These are phyloP conservation scores for Dryobota labecula DNA, from an alignment of 2,888 invertebrate species.

Conservation along the genomic window DNA sequence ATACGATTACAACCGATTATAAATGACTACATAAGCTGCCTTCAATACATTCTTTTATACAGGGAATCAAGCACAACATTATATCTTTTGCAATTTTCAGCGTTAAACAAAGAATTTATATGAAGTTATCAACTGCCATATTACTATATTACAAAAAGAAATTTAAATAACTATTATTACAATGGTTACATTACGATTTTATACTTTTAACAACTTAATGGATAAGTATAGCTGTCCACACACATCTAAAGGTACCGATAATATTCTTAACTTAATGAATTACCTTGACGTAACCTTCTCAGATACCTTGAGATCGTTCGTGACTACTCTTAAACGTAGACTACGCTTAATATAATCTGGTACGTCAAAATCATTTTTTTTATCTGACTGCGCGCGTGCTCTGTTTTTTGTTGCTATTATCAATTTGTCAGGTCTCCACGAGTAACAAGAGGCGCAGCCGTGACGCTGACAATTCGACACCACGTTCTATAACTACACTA, in stretches of 20 bases:
- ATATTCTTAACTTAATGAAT: slow-evolving; percentile 7
- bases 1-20: slow-evolving; percentile 16
- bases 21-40: slow-evolving; percentile 14
- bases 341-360: slow-evolving; percentile 8
- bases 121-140: not conserved
- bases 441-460: slow-evolving; percentile 6
- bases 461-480: slow-evolving; percentile 9
- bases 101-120: not conserved
- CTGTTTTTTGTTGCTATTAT: slow-evolving; percentile 42
- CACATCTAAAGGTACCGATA: slow-evolving; percentile 18
- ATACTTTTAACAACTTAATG: not conserved
- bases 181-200: not conserved
- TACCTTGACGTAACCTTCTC: slow-evolving; percentile 8
- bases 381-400: not conserved
- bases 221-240: slow-evolving; percentile 18
- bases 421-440: slow-evolving; percentile 45
- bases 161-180: not conserved
- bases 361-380: slow-evolving; percentile 1
- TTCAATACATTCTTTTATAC: not conserved
- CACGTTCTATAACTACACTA: not conserved
- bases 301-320: slow-evolving; percentile 1
- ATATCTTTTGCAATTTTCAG: slow-evolving; percentile 29
- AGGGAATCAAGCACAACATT: slow-evolving; percentile 8
- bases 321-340: too few relatives aligned
- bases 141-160: slow-evolving; percentile 7